phyloP scores from a whole-genome alignment of 1,140 invertebrate genomes.

The Diabrotica virgifera region DNA sequence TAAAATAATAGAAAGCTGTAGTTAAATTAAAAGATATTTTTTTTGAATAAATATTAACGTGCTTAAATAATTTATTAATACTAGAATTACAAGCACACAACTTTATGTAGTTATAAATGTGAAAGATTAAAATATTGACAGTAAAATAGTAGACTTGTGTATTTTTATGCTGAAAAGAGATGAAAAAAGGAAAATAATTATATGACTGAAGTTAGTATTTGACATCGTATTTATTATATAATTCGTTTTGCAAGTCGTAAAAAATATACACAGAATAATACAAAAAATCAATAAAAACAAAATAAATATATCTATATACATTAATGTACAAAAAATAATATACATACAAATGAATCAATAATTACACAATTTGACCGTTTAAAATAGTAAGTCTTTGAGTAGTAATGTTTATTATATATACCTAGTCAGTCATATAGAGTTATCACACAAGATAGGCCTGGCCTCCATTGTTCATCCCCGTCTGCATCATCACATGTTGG shows the following conservation, averaged over 20 bases:
- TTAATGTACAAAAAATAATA: conserved; percentile 50
- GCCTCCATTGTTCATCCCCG: conserved; percentile 46
- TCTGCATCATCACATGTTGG: conserved; percentile 46
- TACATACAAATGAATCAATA: conserved; percentile 41
- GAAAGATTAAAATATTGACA: too few relatives aligned
- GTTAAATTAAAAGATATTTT: too few relatives aligned
- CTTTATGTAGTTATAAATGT: too few relatives aligned
- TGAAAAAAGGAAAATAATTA: background rate
- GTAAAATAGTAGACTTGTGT: too few relatives aligned
- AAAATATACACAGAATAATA: conserved; percentile 49
- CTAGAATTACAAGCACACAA: too few relatives aligned
- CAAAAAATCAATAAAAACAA: conserved; percentile 40
- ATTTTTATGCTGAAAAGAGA: too few relatives aligned
- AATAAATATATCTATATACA: conserved; percentile 50
- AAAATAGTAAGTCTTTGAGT: conserved; percentile 19
- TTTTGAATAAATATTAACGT: too few relatives aligned
- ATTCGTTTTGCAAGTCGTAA: conserved; percentile 44
- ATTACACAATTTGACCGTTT: conserved; percentile 35
- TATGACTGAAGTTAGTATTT: conserved; percentile 27
- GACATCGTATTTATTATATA: conserved; percentile 46
- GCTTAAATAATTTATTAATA: too few relatives aligned
- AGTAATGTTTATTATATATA: conserved; percentile 35
- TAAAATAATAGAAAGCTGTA: too few relatives aligned
- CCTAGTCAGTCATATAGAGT: conserved; percentile 47
- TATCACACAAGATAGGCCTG: conserved; percentile 61